Evolutionary conservation across 2,113 vertebrate species (phyloP).

Genomic region (Labeo catla): DNA sequence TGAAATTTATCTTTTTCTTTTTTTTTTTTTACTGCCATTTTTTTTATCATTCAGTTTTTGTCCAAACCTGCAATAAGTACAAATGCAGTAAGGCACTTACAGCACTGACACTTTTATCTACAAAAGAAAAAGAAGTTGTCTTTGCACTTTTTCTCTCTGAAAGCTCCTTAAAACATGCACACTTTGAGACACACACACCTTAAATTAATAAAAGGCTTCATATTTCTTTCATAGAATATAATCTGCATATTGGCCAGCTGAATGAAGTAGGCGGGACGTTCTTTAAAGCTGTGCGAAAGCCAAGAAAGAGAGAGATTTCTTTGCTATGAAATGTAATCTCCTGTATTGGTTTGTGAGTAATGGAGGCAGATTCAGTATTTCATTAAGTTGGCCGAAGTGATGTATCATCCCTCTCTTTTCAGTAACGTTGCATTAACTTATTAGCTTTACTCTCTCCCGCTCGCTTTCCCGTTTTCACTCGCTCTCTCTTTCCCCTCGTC

Average conservation of each 20-base stretch:
- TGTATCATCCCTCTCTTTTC: constrained; percentile 48
- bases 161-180: neutral
- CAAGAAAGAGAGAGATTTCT: constrained; percentile 30
- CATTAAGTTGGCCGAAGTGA: constrained; percentile 47
- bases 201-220: constrained; percentile 26
- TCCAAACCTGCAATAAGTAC: neutral
- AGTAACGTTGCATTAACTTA: constrained; percentile 55
- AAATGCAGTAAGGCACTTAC: neutral
- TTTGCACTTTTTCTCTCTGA: neutral
- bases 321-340: constrained; percentile 48
- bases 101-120: neutral
- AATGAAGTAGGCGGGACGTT: constrained; percentile 38
- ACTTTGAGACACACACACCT: neutral
- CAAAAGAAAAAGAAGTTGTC: neutral
- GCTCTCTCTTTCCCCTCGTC: constrained; percentile 37
- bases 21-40: neutral
- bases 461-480: constrained; percentile 38
- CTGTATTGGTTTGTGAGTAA: constrained; percentile 54
- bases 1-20: neutral
- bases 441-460: constrained; percentile 49
- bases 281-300: constrained; percentile 25
- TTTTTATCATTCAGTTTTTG: neutral
- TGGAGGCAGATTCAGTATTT: constrained; percentile 50
- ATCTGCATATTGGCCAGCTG: constrained; percentile 35
- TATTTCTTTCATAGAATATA: constrained; percentile 26